Percentiles rank a stretch among this genome's conserved stretches.
phyloP scores from a whole-genome alignment of 30 jellyfish, hydroid and myxozoan species.

The Aurelia coerulea region DNA sequence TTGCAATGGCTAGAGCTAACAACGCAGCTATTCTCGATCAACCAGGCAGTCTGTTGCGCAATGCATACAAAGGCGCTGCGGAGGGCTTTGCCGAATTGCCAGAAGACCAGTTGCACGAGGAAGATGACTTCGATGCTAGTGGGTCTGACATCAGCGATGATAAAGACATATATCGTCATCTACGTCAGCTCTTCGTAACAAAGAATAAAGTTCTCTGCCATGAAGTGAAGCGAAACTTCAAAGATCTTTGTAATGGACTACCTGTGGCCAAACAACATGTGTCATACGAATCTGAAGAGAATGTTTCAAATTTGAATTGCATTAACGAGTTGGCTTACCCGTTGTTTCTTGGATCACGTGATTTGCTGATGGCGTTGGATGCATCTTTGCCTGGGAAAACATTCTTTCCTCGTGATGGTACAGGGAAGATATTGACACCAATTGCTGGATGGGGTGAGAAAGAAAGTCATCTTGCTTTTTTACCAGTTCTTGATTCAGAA shows the following conservation, averaged over 20 bases:
- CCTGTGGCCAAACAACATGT: slow-evolving; percentile 33
- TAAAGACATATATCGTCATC: slow-evolving; percentile 59
- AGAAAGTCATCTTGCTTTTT: slow-evolving; percentile 57
- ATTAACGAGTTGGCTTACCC: slow-evolving; percentile 55
- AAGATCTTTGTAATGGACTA: slow-evolving; percentile 63
- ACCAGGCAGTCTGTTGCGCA: background rate
- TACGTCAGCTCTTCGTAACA: slow-evolving; percentile 87
- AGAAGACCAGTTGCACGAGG: background rate
- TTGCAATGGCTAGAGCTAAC: slow-evolving; percentile 30
- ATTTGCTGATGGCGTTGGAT: slow-evolving; percentile 76
- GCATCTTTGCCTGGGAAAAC: slow-evolving; percentile 77
- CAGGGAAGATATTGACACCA: slow-evolving; percentile 55
- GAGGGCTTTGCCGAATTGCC: background rate
- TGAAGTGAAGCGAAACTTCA: slow-evolving; percentile 76
- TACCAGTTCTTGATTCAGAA: slow-evolving; percentile 66
- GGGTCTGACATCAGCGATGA: slow-evolving; percentile 9
- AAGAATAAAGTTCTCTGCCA: slow-evolving; percentile 81
- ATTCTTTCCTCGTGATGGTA: slow-evolving; percentile 64
- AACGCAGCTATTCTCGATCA: background rate
- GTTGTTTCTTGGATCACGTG: slow-evolving; percentile 77
- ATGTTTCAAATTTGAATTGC: slow-evolving; percentile 10
- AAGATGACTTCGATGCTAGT: slow-evolving; percentile 2
- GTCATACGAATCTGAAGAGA: slow-evolving; percentile 1
- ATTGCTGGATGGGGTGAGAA: slow-evolving; percentile 90
- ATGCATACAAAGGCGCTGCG: background rate